Evolutionary conservation across 1,140 invertebrate genomes (phyloP).

Genomic region (Formica exsecta): DNA sequence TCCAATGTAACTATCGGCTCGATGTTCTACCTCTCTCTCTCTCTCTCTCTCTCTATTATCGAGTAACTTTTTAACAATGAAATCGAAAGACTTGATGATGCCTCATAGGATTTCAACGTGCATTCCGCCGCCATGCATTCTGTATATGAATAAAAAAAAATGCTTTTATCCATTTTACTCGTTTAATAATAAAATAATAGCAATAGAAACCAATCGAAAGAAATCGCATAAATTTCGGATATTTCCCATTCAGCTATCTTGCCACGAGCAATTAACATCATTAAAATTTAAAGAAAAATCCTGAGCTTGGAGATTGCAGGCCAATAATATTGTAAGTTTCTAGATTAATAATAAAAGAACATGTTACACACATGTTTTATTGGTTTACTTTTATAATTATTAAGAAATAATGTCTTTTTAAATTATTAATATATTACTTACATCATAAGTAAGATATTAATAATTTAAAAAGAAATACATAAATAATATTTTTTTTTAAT

Average conservation of each 20-base stretch:
- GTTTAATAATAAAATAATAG: neutral
- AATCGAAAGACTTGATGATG: conserved; percentile 36
- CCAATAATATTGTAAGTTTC: neutral
- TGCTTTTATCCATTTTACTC: conserved; percentile 10
- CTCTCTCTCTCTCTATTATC: conserved; percentile 4
- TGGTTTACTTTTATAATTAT: neutral
- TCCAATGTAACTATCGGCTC: conserved; percentile 40
- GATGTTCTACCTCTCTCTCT: neutral
- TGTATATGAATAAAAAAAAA: conserved; percentile 61
- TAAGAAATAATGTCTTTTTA: too few species aligned
- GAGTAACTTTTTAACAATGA: conserved; percentile 11
- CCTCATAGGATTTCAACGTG: conserved; percentile 42
- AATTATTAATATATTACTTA: too few species aligned
- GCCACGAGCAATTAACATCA: neutral
- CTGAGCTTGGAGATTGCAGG: neutral
- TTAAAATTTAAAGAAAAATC: neutral
- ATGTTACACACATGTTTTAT: neutral
- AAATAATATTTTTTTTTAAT: too few species aligned
- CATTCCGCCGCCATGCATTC: conserved; percentile 21
- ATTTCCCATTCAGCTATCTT: neutral
- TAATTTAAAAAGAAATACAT: too few species aligned
- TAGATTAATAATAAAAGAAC: neutral
- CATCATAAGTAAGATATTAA: too few species aligned
- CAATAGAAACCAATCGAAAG: conserved; percentile 25
- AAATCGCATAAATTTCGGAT: conserved; percentile 15